Evolutionary conservation across 2,113 vertebrate genomes (phyloP).

Genomic region (Spea multiplicata): DNA sequence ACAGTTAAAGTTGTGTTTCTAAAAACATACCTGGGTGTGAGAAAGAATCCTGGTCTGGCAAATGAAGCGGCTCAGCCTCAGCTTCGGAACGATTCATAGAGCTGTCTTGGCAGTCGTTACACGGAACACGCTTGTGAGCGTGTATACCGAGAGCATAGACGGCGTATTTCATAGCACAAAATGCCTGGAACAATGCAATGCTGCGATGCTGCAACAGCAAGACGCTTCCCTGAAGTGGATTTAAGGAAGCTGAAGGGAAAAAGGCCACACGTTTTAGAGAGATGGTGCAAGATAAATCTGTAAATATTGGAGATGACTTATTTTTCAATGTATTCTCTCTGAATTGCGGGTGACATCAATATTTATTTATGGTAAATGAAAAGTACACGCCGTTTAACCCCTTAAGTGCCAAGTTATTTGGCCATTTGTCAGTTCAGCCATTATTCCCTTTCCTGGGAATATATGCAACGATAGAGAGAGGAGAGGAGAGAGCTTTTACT

Average conservation of each 20-base stretch:
- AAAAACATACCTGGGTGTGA: slow-evolving; percentile 50
- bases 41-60: slow-evolving; percentile 44
- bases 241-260: slow-evolving; percentile 48
- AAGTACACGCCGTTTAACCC: too few species aligned
- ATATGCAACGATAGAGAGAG: too few species aligned
- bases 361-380: too few species aligned
- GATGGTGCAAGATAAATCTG: too few species aligned
- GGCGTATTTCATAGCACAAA: slow-evolving; percentile 95
- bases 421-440: too few species aligned
- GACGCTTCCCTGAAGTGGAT: slow-evolving; percentile 16
- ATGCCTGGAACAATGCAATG: slow-evolving; percentile 80
- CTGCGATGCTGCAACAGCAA: slow-evolving; percentile 70
- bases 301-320: too few species aligned
- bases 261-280: neutral
- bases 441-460: too few species aligned
- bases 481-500: too few species aligned
- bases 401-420: too few species aligned
- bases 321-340: too few species aligned
- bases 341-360: too few species aligned
- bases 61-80: slow-evolving; percentile 12
- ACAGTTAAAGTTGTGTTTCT: neutral
- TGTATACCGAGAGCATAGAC: slow-evolving; percentile 88
- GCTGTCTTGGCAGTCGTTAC: slow-evolving; percentile 60
- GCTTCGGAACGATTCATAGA: slow-evolving; percentile 45
- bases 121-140: slow-evolving; percentile 67